phyloP scores from a whole-genome alignment of 2,113 vertebrate genomes.

The Isichthys henryi region DNA sequence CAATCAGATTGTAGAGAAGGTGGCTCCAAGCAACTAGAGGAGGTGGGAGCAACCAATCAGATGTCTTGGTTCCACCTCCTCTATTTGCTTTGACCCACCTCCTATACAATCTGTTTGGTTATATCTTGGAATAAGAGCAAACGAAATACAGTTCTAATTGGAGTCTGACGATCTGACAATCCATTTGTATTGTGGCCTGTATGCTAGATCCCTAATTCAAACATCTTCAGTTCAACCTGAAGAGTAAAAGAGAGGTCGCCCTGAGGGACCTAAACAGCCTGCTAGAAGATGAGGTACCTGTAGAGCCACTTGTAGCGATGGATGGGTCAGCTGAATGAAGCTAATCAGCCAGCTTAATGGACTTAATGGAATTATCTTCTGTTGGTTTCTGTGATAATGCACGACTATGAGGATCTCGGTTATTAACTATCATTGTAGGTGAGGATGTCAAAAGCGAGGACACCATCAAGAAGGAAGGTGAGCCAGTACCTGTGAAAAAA shows the following conservation, averaged over 20 bases:
- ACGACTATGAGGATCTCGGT: not conserved
- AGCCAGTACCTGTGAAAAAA: not conserved
- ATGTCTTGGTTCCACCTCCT: too few relatives aligned
- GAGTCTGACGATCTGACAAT: not conserved
- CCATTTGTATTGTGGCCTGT: not conserved
- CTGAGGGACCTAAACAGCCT: too few relatives aligned
- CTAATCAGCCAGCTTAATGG: not conserved
- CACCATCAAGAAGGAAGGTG: not conserved
- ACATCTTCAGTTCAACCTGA: not conserved
- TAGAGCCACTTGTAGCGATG: not conserved
- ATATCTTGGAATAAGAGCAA: not conserved
- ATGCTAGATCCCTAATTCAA: not conserved
- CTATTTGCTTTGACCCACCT: too few relatives aligned
- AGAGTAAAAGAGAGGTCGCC: not conserved
- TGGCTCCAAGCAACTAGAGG: too few relatives aligned
- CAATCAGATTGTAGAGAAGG: too few relatives aligned
- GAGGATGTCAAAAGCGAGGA: not conserved
- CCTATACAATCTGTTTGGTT: too few relatives aligned
- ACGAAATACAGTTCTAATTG: not conserved
- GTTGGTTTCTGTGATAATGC: not conserved
- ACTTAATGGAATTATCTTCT: not conserved
- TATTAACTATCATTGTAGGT: not conserved
- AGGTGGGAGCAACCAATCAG: too few relatives aligned
- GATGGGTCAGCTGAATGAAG: not conserved
- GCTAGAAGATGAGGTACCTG: not conserved